phyloP scores from a whole-genome alignment of 2,888 invertebrate species.

The Magallana nippona region DNA sequence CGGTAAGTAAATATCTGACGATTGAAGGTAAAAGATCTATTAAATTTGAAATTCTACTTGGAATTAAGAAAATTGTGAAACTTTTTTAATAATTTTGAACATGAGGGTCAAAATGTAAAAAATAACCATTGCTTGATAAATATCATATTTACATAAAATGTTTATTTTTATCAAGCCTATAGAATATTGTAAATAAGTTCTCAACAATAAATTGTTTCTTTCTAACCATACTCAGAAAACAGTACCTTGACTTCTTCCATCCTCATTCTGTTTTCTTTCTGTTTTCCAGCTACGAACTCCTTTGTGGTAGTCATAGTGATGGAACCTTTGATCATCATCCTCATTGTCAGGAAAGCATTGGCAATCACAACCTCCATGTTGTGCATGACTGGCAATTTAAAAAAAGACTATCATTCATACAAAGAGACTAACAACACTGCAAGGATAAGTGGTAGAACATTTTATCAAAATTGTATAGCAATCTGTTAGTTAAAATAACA shows the following conservation, averaged over 20 bases:
- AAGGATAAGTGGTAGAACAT: not conserved
- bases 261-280: not conserved
- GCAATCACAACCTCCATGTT: constrained; percentile 61
- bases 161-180: not conserved
- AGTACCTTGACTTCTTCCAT: constrained; percentile 40
- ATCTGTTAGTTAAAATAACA: too few species aligned
- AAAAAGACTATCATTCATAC: not conserved
- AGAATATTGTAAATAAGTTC: too few species aligned
- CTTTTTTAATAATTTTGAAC: too few species aligned
- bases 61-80: too few species aligned
- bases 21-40: too few species aligned
- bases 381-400: constrained; percentile 57
- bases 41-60: too few species aligned
- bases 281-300: constrained; percentile 36
- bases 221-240: not conserved
- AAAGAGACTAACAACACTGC: not conserved
- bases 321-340: constrained; percentile 56
- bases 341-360: constrained; percentile 61
- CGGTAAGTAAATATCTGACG: not conserved
- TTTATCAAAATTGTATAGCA: too few species aligned
- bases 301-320: constrained; percentile 36
- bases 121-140: too few species aligned
- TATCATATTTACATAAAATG: not conserved
- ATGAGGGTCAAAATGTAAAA: too few species aligned
- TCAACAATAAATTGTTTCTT: not conserved